These are phyloP conservation scores for Pemphredon lugubris DNA, from an alignment of 2,888 invertebrate genomes.

Conservation along the genomic window DNA sequence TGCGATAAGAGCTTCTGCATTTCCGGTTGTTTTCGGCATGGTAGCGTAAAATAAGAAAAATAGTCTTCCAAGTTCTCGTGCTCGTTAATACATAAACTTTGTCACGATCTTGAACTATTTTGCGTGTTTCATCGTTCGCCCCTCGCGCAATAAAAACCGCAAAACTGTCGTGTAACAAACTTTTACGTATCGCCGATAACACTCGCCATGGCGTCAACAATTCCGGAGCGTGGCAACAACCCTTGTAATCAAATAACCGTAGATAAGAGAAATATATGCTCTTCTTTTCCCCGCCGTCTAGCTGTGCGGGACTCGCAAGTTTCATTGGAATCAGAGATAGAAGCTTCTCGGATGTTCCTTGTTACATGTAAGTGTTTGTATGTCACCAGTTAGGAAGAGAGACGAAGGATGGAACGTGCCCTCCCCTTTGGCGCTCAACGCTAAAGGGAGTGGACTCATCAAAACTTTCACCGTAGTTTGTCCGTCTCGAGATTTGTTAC, in stretches of 20 bases:
- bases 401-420: slow-evolving; percentile 6
- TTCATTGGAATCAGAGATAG: not conserved
- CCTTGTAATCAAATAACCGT: not conserved
- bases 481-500: slow-evolving; percentile 33
- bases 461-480: slow-evolving; percentile 37
- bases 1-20: no score
- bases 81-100: no score
- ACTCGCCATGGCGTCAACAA: not conserved
- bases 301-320: not conserved
- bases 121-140: not conserved
- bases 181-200: not conserved
- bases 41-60: no score
- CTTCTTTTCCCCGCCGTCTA: no score
- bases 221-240: not conserved
- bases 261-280: no score
- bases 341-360: slow-evolving; percentile 1
- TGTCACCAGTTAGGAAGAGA: not conserved
- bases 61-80: no score
- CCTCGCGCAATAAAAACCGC: not conserved
- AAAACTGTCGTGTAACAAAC: not conserved
- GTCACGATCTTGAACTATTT: no score
- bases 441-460: slow-evolving; percentile 33
- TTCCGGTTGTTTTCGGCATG: no score
- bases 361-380: slow-evolving; percentile 4
- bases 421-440: slow-evolving; percentile 12